phyloP scores from a whole-genome alignment of 2,113 vertebrate genomes.

The Sclerurus mexicanus region DNA sequence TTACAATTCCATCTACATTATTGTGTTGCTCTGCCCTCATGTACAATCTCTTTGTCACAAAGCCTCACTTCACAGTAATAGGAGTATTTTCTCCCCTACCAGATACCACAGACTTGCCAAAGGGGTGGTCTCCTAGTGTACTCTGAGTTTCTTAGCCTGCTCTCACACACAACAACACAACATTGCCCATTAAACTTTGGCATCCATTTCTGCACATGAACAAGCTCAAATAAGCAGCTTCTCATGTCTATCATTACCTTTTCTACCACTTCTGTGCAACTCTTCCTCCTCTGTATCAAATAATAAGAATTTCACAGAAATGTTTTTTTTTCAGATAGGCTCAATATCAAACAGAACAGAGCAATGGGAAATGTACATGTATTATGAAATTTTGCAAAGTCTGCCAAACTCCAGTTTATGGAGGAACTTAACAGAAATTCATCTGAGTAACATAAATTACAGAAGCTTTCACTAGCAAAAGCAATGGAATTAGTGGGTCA shows the following conservation, averaged over 20 bases:
- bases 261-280: neutral
- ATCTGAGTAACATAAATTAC: neutral
- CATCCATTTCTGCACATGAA: neutral
- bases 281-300: neutral
- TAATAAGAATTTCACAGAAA: neutral
- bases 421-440: neutral
- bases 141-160: neutral
- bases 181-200: neutral
- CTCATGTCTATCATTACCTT: neutral
- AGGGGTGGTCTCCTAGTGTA: neutral
- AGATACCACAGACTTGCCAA: neutral
- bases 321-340: neutral
- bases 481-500: neutral
- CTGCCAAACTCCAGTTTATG: neutral
- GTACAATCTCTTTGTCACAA: neutral
- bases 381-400: neutral
- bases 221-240: neutral
- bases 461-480: neutral
- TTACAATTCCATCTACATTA: neutral
- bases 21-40: neutral
- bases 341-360: neutral
- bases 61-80: neutral
- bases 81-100: neutral
- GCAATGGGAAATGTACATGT: neutral
- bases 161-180: neutral